Evolutionary conservation across 1,140 invertebrate species (phyloP), one percentile per base, ranked within the genome.

Genomic region (Antheraea pernyi): DNA sequence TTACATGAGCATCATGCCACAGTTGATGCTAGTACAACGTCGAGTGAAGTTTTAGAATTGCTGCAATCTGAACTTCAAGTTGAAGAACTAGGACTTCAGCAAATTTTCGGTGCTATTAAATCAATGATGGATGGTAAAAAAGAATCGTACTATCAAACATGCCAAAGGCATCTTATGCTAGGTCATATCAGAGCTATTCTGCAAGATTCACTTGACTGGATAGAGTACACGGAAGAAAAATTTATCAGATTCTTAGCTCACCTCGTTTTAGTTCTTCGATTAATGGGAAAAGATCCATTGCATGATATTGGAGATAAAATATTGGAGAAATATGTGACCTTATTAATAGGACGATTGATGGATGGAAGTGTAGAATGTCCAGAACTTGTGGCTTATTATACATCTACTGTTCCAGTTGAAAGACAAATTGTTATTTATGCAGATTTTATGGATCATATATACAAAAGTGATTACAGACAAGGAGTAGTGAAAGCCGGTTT

Each of bases 191-290:
- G 85, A 79, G 70, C 84, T 48, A 89, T 94, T 67, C 88, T 94
- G 73, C 88, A 88, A 65, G 84, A 86, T 67, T 83, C 89, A 19
- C 70, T 86, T 19, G 67, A 84, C 22, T 92, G 88, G 86, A 65
- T 92, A 63, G 83, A 89, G 13, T 82, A 63, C 72, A 75, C 81
- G 62, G 85, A 91, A 68, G 85, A 89, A 19, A 95, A 96, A 71
- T 95, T 97, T 63, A 79, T 97, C 19, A 93, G 97, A 75, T 97
- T 98, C 73, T 92, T 97, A 79, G 95, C 97, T 0, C 98, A 99
- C 91, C 88, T 99, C 18, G 94, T 98, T 13, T 91, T 99, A 0
- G 96, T 98, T 70, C 94, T 99, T 36, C 93, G 96, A 46, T 94
- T 95, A 70, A 95, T 98, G 73, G 96, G 97, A 0, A 95, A 95